These are phyloP conservation scores for Carposina sasakii DNA, from an alignment of 1,140 invertebrate species.

Conservation along the genomic window DNA sequence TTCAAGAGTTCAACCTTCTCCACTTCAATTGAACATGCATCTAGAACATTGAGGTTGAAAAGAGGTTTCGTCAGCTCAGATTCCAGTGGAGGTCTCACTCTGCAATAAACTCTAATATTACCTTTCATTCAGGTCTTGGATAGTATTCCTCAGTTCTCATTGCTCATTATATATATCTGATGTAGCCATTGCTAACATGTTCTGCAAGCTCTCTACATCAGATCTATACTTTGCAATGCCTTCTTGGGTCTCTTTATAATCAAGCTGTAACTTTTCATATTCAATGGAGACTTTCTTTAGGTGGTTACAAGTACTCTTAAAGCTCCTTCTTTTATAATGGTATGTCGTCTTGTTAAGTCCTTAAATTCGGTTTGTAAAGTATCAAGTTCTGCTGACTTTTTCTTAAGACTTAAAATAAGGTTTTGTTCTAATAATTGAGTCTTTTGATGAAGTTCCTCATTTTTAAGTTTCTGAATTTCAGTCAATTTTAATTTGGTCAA, in stretches of 20 bases:
- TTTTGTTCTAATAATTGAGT: conserved; percentile 50
- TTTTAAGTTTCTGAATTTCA: conserved; percentile 52
- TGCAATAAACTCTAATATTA: conserved; percentile 90
- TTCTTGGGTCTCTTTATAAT: conserved; percentile 62
- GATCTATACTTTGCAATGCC: conserved; percentile 48
- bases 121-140: conserved; percentile 84
- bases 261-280: conserved; percentile 53
- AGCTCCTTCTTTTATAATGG: conserved; percentile 52
- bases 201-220: conserved; percentile 56
- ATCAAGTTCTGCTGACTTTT: conserved; percentile 50
- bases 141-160: conserved; percentile 75
- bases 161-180: conserved; percentile 77
- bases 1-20: conserved; percentile 73
- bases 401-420: conserved; percentile 51
- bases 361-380: conserved; percentile 44
- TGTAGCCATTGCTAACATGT: conserved; percentile 54
- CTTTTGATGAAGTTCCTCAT: conserved; percentile 51
- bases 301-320: conserved; percentile 48
- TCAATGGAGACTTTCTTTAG: conserved; percentile 55
- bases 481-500: conserved; percentile 51
- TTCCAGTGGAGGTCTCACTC: conserved; percentile 80
- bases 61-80: conserved; percentile 65
- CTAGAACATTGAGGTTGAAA: conserved; percentile 76
- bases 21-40: conserved; percentile 80
- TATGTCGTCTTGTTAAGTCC: conserved; percentile 43